These are phyloP conservation scores for Sebastes steindachneri DNA, from an alignment of 2,797 vertebrate species.

Conservation along the genomic window DNA sequence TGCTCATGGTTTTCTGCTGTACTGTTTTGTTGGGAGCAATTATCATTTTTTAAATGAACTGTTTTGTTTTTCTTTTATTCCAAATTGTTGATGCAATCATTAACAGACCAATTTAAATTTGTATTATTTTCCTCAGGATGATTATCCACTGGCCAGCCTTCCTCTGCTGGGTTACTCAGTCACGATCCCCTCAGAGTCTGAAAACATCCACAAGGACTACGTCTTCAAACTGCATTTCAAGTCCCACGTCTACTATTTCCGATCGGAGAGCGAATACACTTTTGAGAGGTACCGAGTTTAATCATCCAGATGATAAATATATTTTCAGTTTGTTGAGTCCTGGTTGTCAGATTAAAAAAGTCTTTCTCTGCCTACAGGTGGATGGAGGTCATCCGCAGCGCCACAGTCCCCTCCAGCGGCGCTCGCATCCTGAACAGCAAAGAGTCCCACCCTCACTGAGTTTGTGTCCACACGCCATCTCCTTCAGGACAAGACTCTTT, in stretches of 20 bases:
- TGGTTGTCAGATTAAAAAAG: background rate
- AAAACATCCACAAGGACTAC: constrained; percentile 98
- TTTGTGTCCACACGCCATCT: constrained; percentile 17
- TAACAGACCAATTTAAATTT: background rate
- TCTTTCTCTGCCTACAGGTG: constrained; percentile 82
- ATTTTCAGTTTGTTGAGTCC: background rate
- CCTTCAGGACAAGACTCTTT: constrained; percentile 43
- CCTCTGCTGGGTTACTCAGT: constrained; percentile 96
- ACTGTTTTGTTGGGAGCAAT: background rate
- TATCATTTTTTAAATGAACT: too few relatives aligned
- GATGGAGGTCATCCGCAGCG: constrained; percentile 99
- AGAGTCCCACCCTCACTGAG: constrained; percentile 89
- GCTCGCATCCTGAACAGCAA: constrained; percentile 87
- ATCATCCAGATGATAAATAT: background rate
- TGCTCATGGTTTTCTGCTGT: background rate
- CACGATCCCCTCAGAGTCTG: constrained; percentile 91
- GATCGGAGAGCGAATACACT: constrained; percentile 96
- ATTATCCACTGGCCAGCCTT: constrained; percentile 96
- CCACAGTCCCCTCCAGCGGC: constrained; percentile 88
- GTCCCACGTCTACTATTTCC: constrained; percentile 98
- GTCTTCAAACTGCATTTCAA: constrained; percentile 99
- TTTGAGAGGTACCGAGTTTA: constrained; percentile 89
- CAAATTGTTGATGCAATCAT: background rate
- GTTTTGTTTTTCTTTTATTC: background rate
- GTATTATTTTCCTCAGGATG: constrained; percentile 84